phyloP scores from a whole-genome alignment of 2,888 invertebrate genomes.

The Choreutis nemorana region DNA sequence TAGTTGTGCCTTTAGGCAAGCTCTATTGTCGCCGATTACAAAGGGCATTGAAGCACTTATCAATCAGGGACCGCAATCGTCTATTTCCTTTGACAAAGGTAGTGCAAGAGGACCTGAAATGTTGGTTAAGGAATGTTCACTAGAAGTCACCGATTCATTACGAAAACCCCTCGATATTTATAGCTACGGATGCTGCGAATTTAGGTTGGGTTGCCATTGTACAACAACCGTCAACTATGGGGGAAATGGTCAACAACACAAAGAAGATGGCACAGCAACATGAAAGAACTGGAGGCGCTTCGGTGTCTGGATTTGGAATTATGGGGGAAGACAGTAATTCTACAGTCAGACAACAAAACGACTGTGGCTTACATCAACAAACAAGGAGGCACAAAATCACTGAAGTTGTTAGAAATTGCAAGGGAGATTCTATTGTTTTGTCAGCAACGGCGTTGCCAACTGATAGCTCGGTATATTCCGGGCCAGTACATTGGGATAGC shows the following conservation, averaged over 20 bases:
- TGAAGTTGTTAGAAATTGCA: slow-evolving; percentile 2
- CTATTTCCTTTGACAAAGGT: not conserved
- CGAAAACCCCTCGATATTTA: slow-evolving; percentile 5
- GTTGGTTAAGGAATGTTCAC: slow-evolving; percentile 4
- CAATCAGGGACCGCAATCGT: not conserved
- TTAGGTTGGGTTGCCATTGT: slow-evolving; percentile 9
- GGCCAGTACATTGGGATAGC: slow-evolving; percentile 18
- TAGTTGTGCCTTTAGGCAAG: slow-evolving; percentile 8
- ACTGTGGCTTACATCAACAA: slow-evolving; percentile 8
- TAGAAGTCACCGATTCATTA: slow-evolving; percentile 4
- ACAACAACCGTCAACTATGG: slow-evolving; percentile 2
- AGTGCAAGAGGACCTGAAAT: slow-evolving; percentile 1
- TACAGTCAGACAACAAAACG: slow-evolving; percentile 11
- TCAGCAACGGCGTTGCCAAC: not conserved
- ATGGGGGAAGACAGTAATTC: slow-evolving; percentile 5
- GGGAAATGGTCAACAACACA: slow-evolving; percentile 8
- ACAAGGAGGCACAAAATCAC: slow-evolving; percentile 10
- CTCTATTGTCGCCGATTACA: slow-evolving; percentile 8
- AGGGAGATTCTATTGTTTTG: slow-evolving; percentile 3
- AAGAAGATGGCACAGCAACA: slow-evolving; percentile 6
- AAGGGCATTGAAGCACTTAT: slow-evolving; percentile 3
- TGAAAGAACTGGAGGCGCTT: slow-evolving; percentile 6
- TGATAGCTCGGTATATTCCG: slow-evolving; percentile 12
- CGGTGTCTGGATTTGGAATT: not conserved
- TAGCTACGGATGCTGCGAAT: slow-evolving; percentile 7